Base-by-base conservation (phyloP, 2,888 invertebrate species). In the Acleris holmiana region DNA sequence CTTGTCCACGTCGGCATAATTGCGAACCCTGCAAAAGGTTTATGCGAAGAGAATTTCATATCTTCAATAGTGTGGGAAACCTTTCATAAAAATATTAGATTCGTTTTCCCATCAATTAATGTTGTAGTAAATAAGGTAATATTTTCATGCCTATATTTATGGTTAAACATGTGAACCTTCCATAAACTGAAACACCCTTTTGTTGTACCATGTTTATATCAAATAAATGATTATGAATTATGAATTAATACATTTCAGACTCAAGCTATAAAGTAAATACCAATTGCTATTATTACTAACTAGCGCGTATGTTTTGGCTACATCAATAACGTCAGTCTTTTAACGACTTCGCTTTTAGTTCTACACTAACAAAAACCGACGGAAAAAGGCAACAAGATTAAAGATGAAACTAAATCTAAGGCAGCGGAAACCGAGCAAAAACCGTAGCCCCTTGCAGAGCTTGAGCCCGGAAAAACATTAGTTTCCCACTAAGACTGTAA, bases 401-500 rank as follows among this genome's bases (percentile, higher is more conserved):
- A 50, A 35, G 49, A 56, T 50, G 44, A 62, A 57, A 40, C 25
- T 63, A 40, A 53, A 49, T 48, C 40, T 54, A 46, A 64, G 19
- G 18, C 49, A 21, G 17, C 54, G 29, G 40, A 44, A 54, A 44
- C 6, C 23, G 40, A n/a, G 25, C 21, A 50, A 64, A 64, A 64
- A 64, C 35, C 35, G 46, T 51, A 57, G 35, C 56, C 21, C 19
- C 51, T 51, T 64, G 51, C 48, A 49, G 54, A 54, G 25, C 48
- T 46, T 48, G 46, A 40, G 54, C 44, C 66, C 55, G 54, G 49
- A 61, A 58, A 64, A 68, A 58, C 59, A 69, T 65, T 62, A 61
- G 57, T 64, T 64, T 67, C 44, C 47, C 61, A 61, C 58, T 41
- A 58, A 67, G 67, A 67, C 67, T 67, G 68, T 47, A 68, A 67